These are phyloP conservation scores for Fundulus diaphanus DNA, from an alignment of 2,797 vertebrate species.

Conservation along the genomic window DNA sequence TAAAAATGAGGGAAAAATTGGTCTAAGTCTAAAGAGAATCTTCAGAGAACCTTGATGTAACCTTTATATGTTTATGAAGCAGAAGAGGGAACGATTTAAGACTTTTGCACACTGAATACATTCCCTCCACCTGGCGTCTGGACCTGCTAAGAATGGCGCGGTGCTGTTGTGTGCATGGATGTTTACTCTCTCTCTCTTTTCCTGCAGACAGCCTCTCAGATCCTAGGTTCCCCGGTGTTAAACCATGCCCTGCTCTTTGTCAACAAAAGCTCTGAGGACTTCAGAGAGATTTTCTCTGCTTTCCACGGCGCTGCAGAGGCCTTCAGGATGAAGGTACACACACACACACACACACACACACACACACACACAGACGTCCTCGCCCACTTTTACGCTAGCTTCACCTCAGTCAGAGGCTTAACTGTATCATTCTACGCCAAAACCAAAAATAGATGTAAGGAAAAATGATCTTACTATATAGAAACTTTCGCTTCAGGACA, in stretches of 20 bases:
- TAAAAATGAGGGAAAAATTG: not conserved
- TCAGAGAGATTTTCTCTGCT: slow-evolving; percentile 72
- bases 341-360: not conserved
- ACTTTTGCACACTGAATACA: too few species aligned
- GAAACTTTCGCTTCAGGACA: not conserved
- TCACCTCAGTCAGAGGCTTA: too few species aligned
- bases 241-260: slow-evolving; percentile 91
- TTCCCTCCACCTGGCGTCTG: too few species aligned
- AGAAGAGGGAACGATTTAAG: not conserved
- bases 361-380: not conserved
- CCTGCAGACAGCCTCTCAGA: slow-evolving; percentile 85
- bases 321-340: slow-evolving; percentile 87
- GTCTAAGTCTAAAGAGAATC: not conserved
- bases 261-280: slow-evolving; percentile 78
- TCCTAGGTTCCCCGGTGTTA: slow-evolving; percentile 83
- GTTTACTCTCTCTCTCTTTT: slow-evolving; percentile 12
- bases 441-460: too few species aligned
- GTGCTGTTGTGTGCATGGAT: not conserved
- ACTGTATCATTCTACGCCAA: too few species aligned
- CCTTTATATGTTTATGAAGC: not conserved
- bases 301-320: slow-evolving; percentile 78
- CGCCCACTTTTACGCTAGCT: too few species aligned
- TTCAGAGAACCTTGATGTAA: not conserved
- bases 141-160: not conserved
- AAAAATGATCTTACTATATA: not conserved